phyloP scores from a whole-genome alignment of 1,140 invertebrate genomes.

The Drosophila bipectinata region DNA sequence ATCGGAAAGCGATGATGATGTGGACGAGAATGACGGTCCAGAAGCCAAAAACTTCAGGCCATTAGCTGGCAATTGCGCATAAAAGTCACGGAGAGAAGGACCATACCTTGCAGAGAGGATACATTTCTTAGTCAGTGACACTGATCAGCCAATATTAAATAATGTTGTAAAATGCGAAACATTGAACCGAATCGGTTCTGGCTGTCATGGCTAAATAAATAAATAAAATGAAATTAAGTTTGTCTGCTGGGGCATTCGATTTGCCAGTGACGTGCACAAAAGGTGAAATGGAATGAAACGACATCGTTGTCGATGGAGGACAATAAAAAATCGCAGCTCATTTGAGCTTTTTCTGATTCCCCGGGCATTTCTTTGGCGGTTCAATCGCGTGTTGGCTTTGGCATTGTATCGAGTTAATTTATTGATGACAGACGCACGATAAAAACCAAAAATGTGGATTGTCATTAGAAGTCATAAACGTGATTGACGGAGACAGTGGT shows the following conservation, averaged over 20 bases:
- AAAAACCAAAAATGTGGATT: slow-evolving; percentile 78
- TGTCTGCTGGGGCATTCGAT: slow-evolving; percentile 59
- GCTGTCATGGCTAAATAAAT: slow-evolving; percentile 71
- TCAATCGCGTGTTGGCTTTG: slow-evolving; percentile 70
- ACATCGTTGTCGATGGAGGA: slow-evolving; percentile 26
- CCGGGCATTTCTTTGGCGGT: slow-evolving; percentile 15
- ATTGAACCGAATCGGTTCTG: slow-evolving; percentile 63
- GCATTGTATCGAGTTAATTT: slow-evolving; percentile 82
- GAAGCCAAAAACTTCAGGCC: slow-evolving; percentile 49
- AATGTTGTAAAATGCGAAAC: slow-evolving; percentile 78
- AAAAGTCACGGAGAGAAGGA: slow-evolving; percentile 62
- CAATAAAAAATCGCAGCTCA: slow-evolving; percentile 78
- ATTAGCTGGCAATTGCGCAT: slow-evolving; percentile 78
- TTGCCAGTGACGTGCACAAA: slow-evolving; percentile 62
- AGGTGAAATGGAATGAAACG: slow-evolving; percentile 74
- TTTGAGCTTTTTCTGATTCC: slow-evolving; percentile 75
- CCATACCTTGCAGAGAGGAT: slow-evolving; percentile 17
- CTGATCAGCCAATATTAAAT: slow-evolving; percentile 78
- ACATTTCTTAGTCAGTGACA: background rate
- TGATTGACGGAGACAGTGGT: slow-evolving; percentile 65
- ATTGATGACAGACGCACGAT: slow-evolving; percentile 80
- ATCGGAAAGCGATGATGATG: slow-evolving; percentile 46
- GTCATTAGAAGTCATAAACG: slow-evolving; percentile 80
- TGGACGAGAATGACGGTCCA: slow-evolving; percentile 70
- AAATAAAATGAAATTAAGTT: slow-evolving; percentile 78